Evolutionary conservation across 2,113 vertebrate species (phyloP).

Genomic region (Bufo bufo): DNA sequence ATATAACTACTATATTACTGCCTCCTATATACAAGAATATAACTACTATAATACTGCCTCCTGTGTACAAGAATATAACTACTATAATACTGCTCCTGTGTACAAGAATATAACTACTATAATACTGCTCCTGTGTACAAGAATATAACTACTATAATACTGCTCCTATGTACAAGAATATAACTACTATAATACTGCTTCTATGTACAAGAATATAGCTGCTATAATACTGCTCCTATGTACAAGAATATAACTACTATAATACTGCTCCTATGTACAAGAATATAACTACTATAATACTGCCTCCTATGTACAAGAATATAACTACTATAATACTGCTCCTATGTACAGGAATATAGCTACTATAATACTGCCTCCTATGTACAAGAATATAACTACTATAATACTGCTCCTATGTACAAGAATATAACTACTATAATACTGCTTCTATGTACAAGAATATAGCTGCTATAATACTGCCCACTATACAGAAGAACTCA

Average conservation of each 20-base stretch:
- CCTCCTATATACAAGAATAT: slow-evolving; percentile 8
- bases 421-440: neutral
- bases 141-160: slow-evolving; percentile 17
- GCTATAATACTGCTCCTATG: neutral
- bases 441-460: neutral
- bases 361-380: neutral
- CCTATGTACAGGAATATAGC: too few relatives aligned
- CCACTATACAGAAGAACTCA: neutral
- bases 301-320: too few relatives aligned
- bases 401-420: neutral
- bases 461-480: slow-evolving; percentile 13
- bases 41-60: slow-evolving; percentile 4
- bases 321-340: too few relatives aligned
- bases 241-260: neutral
- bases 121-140: neutral
- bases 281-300: too few relatives aligned
- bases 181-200: slow-evolving; percentile 7
- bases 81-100: slow-evolving; percentile 1
- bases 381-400: slow-evolving; percentile 16
- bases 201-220: neutral
- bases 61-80: slow-evolving; percentile 9
- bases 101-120: slow-evolving; percentile 6
- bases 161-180: neutral
- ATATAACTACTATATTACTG: slow-evolving; percentile 8
- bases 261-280: neutral